Conservation (phyloP, 2,113 vertebrate species). For the Calonectris borealis region DNA sequence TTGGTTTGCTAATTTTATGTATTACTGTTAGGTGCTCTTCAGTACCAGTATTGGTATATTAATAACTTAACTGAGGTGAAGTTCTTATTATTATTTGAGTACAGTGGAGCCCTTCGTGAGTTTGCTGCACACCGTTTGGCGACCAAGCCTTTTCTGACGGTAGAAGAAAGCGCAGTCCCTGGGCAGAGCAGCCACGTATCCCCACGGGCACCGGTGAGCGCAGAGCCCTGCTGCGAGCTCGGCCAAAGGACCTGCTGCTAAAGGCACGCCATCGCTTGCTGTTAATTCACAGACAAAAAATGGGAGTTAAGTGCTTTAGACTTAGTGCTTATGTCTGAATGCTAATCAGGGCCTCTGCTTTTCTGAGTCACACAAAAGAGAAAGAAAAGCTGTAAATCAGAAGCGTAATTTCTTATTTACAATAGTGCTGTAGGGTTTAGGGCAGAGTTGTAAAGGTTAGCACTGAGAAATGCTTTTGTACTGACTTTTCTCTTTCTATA, state of each 20-base stretch:
- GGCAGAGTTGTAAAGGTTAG: neutral
- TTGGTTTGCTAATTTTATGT: neutral
- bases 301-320: neutral
- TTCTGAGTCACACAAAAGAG: neutral
- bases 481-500: neutral
- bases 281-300: neutral
- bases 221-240: neutral
- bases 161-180: neutral
- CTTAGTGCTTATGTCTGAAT: neutral
- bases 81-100: neutral
- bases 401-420: neutral
- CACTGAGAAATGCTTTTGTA: neutral
- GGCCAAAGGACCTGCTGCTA: neutral
- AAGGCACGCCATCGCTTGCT: accelerated
- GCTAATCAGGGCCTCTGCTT: neutral
- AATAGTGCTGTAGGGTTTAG: neutral
- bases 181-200: neutral
- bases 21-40: neutral
- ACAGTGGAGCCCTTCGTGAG: neutral
- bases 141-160: neutral
- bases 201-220: accelerated
- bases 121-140: neutral
- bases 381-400: neutral
- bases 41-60: neutral
- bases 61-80: neutral